Evolutionary conservation across 35 echinoderm and acorn worm species (phyloP), one percentile per base, ranked within the genome.

Genomic region (Diadema setosum): DNA sequence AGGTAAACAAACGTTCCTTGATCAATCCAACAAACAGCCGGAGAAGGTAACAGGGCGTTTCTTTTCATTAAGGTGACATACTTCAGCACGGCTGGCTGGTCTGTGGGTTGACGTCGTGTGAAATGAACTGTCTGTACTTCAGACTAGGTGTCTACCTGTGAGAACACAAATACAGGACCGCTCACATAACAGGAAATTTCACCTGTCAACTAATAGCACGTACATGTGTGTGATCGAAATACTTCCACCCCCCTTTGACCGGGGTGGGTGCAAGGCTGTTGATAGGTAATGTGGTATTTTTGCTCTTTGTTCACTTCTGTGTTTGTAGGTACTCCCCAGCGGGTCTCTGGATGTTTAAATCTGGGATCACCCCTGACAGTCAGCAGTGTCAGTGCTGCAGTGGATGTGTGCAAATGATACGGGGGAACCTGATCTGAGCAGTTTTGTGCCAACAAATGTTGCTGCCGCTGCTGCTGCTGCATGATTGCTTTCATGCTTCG

Each of bases 141-240:
- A n/a, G n/a, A n/a, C n/a, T n/a, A n/a, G n/a, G n/a, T n/a, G n/a
- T 41, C 73, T 78, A 78, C 73, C 73, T 78, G 40, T 78, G 73
- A 78, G 73, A 78, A 78, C 24, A 41, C 73, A 78, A 44, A 44
- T 44, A 78, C 27, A 2, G 73, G 44, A 39, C 40, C 35, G 37
- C 73, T 44, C 33, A 78, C 39, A 78, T 21, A 78, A 78, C 36
- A 78, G 73, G 73, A 44, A 78, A 78, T 42, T 78, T 44, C 73
- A 42, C 35, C 73, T 78, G 73, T 78, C 73, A 78, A 78, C 73
- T 44, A 44, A 78, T 78, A 52, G 73, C 35, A 26, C 24, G 40
- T 18, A 43, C 35, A 76, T 75, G 73, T 42, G 40, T 37, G 40
- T 78, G 73, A 44, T 41, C 35, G 73, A 36, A 78, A 78, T 78